These are phyloP conservation scores for Morpho achilles DNA, from an alignment of 2,888 invertebrate genomes.

Conservation along the genomic window DNA sequence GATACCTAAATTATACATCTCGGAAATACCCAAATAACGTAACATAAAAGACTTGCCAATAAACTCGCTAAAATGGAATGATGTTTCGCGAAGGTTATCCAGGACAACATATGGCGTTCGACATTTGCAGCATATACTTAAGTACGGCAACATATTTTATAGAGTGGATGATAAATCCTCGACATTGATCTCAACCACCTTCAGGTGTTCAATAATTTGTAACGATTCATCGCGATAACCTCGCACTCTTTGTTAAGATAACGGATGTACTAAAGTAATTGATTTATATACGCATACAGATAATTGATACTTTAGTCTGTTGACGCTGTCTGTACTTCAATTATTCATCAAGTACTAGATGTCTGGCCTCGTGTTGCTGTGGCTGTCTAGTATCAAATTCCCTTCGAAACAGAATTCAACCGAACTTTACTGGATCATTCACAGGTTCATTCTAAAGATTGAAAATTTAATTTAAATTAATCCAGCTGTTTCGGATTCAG, in stretches of 20 bases:
- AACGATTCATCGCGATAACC: not conserved
- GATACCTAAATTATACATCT: too few species aligned
- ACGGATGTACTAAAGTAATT: not conserved
- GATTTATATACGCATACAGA: not conserved
- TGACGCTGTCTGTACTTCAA: too few species aligned
- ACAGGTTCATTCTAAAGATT: too few species aligned
- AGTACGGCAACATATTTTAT: constrained; percentile 4
- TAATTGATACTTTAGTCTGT: too few species aligned
- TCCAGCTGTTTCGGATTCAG: too few species aligned
- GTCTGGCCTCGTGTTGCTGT: too few species aligned
- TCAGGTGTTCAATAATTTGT: not conserved
- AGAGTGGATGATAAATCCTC: not conserved
- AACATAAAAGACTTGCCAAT: not conserved
- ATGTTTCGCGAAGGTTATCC: constrained; percentile 4
- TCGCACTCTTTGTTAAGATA: too few species aligned
- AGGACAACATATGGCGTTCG: constrained; percentile 7
- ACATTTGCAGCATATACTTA: constrained; percentile 5
- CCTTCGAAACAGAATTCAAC: too few species aligned
- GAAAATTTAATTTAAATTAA: too few species aligned
- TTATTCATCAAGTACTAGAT: too few species aligned
- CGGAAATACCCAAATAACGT: constrained; percentile 22
- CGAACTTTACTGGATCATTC: too few species aligned
- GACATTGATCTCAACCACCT: constrained; percentile 2
- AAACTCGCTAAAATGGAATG: constrained; percentile 10
- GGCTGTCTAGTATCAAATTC: too few species aligned